Base-by-base conservation (phyloP, 1,140 invertebrate genomes). In the Theocolax elegans region DNA sequence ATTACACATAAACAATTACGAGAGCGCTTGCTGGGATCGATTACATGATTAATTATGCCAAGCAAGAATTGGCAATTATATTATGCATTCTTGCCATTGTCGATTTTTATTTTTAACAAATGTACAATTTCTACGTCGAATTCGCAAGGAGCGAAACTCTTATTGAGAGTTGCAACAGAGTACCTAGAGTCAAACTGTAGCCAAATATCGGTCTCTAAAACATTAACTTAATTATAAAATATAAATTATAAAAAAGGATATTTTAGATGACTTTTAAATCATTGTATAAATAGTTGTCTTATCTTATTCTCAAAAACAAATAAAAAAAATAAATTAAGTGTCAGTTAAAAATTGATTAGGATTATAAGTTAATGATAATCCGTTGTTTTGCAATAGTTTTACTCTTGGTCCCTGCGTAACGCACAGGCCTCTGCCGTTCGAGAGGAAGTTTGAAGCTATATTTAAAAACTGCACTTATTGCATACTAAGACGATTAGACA, bases 401-500 rank as follows among this genome's bases (percentile, higher is more conserved):
- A 29, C 40, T 59, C 42, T 7, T 67, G 29, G 40, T 49, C 29
- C 42, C 31, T 59, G 54, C 31, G 17, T 17, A 49, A 59, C 48
- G 21, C 58, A 60, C 66, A 53, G n/a, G 38, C 23, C 10, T 35
- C 10, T 53, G 17, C 44, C 53, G 27, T 9, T 53, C 53, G 27
- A 53, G n/a, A 69, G 40, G 13, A 46, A 67, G 48, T 66, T 51
- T 27, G 27, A 67, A 64, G 51, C 60, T 67, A 51, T 40, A 15
- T 9, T 60, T 59, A 49, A 65, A 38, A 72, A 54, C 60, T 58
- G 48, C 51, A 54, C 49, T 51, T 63, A 58, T 67, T 68, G 59
- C 23, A 60, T 67, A 44, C 35, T 65, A 73, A 51, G n/a, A 68
- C 17, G 31, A 67, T 64, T 72, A 68, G 44, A 72, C 49, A 72